Evolutionary conservation across 53 echinoderm and acorn worm genomes (phyloP).

Genomic region (Mesocentrotus franciscanus): DNA sequence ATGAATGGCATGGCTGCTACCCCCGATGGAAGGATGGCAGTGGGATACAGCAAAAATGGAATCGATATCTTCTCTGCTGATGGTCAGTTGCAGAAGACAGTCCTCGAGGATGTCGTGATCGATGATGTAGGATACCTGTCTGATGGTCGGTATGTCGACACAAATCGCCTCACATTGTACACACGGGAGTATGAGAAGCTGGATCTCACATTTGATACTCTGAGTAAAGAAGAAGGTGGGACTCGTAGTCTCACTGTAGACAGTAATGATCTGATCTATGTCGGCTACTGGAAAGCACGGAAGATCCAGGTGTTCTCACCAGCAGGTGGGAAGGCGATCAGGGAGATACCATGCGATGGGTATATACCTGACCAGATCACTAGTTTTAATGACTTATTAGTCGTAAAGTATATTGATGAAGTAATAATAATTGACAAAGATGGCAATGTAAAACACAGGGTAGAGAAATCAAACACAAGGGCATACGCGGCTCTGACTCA

Average conservation of each 20-base stretch:
- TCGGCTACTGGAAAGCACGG: background rate
- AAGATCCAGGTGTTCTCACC: background rate
- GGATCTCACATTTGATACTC: no score
- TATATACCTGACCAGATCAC: background rate
- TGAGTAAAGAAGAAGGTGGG: no score
- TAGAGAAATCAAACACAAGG: background rate
- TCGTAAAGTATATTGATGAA: background rate
- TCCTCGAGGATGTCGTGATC: no score
- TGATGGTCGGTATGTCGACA: no score
- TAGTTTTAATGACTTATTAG: background rate
- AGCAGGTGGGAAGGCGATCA: background rate
- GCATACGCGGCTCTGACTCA: background rate
- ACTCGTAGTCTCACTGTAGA: background rate
- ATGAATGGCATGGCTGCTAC: no score
- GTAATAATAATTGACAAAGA: background rate
- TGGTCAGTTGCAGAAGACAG: no score
- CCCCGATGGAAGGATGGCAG: no score
- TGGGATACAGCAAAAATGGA: no score
- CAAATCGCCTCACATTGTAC: no score
- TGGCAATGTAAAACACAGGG: background rate
- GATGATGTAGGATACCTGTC: no score
- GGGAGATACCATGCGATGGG: background rate
- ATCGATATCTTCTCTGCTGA: no score
- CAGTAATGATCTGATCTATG: background rate
- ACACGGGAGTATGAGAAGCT: no score